Evolutionary conservation across 2,888 invertebrate species (phyloP), one percentile per base, ranked within the genome.

Genomic region (Argyresthia albistria): DNA sequence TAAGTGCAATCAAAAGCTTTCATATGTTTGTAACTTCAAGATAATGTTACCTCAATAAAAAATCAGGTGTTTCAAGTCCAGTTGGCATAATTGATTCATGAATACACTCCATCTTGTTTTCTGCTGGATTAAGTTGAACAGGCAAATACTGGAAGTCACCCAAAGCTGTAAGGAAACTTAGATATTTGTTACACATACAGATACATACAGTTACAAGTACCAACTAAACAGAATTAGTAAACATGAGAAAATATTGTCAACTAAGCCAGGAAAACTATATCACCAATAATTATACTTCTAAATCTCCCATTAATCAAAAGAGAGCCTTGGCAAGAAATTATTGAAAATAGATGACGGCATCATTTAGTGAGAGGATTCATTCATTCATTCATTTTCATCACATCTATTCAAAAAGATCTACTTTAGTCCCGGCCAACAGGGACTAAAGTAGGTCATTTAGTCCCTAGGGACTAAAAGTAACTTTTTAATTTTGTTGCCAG

Each of bases 121-220:
- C 59, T 10, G 55, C 45, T 4, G 58, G 67, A 57, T 88, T 73
- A 57, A 80, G 74, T 43, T 76, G 75, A 60, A 97, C 83, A 1
- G 98, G 96, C 56, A 98, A 78, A 71, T 93, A 98, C 78, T 98
- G 98, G 75, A 96, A 98, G 78, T 99, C 98, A 72, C 93, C 93
- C 66, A 97, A 81, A 58, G 91, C 96, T 96, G 73, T 61, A 63
- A 52, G 54, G 25, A 51, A 45, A 36, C 49, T 46, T 50, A 56
- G 12, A 35, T 48, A 35, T 48, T 12, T 11, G 35, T 49, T 51
- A 50, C 46, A 43, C 12, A 0, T 52, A 50, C 43, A 47, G 35
- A 37, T 35, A 10, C 39, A 47, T 53, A 11, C 37, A 35, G n/a
- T 11, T 25, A 16, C 11, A 45, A 12, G 14, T 14, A 14, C 12